phyloP scores from a whole-genome alignment of 2,797 vertebrate genomes.

The Notoglanidium macrostoma region DNA sequence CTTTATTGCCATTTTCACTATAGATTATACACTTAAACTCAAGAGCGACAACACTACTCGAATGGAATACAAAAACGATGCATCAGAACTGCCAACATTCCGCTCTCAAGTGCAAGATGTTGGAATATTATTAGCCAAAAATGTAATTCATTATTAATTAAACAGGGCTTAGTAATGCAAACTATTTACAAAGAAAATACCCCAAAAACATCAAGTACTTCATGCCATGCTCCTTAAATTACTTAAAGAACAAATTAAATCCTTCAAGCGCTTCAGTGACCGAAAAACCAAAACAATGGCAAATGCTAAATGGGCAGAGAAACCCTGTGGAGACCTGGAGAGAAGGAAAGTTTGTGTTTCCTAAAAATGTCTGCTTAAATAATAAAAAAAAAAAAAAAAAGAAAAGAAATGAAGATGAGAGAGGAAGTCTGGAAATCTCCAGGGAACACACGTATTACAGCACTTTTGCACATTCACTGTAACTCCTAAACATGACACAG shows the following conservation, averaged over 20 bases:
- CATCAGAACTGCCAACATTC: conserved; percentile 59
- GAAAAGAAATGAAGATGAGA: neutral
- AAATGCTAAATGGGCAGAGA: conserved; percentile 20
- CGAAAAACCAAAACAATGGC: conserved; percentile 18
- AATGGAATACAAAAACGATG: conserved; percentile 72
- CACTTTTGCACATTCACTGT: conserved; percentile 71
- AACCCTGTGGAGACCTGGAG: conserved; percentile 14
- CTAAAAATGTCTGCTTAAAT: conserved; percentile 45
- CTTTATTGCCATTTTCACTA: conserved; percentile 76
- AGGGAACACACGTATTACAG: conserved; percentile 76
- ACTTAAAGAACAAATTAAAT: conserved; percentile 79
- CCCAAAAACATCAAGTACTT: conserved; percentile 75
- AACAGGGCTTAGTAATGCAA: conserved; percentile 81
- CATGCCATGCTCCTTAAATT: conserved; percentile 88
- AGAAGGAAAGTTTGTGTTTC: conserved; percentile 23
- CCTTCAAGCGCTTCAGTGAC: conserved; percentile 72
- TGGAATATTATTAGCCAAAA: conserved; percentile 57
- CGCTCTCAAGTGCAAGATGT: conserved; percentile 58
- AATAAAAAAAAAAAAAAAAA: conserved; percentile 30
- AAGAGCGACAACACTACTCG: conserved; percentile 66
- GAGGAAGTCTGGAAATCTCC: conserved; percentile 50
- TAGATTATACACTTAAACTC: conserved; percentile 72
- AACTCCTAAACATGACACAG: conserved; percentile 67
- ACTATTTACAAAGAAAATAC: conserved; percentile 87
- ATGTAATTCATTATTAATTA: conserved; percentile 40